phyloP scores from a whole-genome alignment of 1,140 invertebrate genomes.

The Philotrypesis tridentata region DNA sequence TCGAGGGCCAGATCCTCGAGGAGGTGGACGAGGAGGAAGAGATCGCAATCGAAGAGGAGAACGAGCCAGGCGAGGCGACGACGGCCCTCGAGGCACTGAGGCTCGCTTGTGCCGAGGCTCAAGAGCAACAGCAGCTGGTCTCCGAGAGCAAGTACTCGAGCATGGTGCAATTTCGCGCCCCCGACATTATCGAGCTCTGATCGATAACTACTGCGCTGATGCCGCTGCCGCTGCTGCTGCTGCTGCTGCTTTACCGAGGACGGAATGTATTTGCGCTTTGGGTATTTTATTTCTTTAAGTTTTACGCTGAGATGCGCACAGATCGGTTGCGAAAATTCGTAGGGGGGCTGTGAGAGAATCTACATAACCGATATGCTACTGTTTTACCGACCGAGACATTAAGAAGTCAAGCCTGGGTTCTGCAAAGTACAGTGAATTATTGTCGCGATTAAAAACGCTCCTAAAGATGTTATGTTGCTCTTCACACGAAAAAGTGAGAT shows the following conservation, averaged over 20 bases:
- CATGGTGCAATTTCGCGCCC: conserved; percentile 65
- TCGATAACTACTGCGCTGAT: too few relatives aligned
- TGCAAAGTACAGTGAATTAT: too few relatives aligned
- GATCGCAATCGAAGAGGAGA: conserved; percentile 58
- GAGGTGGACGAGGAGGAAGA: conserved; percentile 59
- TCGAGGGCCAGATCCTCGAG: conserved; percentile 57
- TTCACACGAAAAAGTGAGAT: too few relatives aligned
- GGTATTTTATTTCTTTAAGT: not conserved
- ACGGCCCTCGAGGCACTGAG: conserved; percentile 22
- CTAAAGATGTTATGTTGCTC: too few relatives aligned
- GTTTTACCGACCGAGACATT: too few relatives aligned
- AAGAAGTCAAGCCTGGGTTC: too few relatives aligned
- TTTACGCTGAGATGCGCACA: not conserved
- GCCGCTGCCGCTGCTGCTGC: too few relatives aligned
- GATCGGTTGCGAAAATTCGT: not conserved
- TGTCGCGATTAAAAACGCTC: too few relatives aligned
- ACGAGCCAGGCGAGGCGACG: conserved; percentile 17
- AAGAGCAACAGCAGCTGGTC: conserved; percentile 41
- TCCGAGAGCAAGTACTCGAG: conserved; percentile 62
- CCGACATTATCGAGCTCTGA: conserved; percentile 68
- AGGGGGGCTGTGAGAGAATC: too few relatives aligned
- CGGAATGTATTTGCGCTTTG: not conserved
- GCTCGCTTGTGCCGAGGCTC: not conserved
- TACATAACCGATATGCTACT: too few relatives aligned
- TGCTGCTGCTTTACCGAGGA: not conserved